Evolutionary conservation across 2,888 invertebrate genomes (phyloP), one percentile per base, ranked within the genome.

Genomic region (Galerucella calmariensis): DNA sequence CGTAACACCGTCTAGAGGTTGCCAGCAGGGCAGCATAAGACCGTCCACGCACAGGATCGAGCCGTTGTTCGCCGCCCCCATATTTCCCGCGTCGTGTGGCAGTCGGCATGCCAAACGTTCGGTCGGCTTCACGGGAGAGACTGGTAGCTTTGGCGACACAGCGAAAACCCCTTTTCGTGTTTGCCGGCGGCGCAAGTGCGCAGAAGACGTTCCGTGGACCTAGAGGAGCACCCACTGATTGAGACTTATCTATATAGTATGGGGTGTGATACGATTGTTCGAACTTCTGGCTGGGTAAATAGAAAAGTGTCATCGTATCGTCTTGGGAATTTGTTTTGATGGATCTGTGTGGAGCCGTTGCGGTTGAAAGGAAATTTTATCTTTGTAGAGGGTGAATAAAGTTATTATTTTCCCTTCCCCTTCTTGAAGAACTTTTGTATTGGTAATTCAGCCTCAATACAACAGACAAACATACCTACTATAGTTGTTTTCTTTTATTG

Each of bases 11-110:
- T 92, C 92, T 82, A 92, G 89, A n/a, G 98, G 98, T 81, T 86
- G 86, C 99, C 99, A 99, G 78, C 94, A 89, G 41, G 97, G 96
- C 72, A 99, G 88, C 80, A 98, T 84, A 76, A 99, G 90, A 62
- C 99, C 99, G 70, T 94, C 92, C 82, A 91, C 90, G 89, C 99
- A 99, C 20, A 69, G 73, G 80, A 81, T 84, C 72, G 77, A 75
- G 74, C 48, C 75, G 75, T 76, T 78, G 75, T 72, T 77, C 74
- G 76, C 78, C 75, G 78, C 79, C 76, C 51, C 69, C 69, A 69
- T 69, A 69, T 35, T 69, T 69, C 62, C 62, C 62, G 62, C 46
- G 62, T 65, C 61, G 67, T 58, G 56, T 58, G 73, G 70, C 53
- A 53, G 62, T 68, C 72, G 72, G 72, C 72, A 66, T 72, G 69